A percentile compares a stretch with the other conserved stretches of the same genome.
Evolutionary conservation across 2,888 invertebrate species (phyloP).

Genomic region (Apodemia mormo): DNA sequence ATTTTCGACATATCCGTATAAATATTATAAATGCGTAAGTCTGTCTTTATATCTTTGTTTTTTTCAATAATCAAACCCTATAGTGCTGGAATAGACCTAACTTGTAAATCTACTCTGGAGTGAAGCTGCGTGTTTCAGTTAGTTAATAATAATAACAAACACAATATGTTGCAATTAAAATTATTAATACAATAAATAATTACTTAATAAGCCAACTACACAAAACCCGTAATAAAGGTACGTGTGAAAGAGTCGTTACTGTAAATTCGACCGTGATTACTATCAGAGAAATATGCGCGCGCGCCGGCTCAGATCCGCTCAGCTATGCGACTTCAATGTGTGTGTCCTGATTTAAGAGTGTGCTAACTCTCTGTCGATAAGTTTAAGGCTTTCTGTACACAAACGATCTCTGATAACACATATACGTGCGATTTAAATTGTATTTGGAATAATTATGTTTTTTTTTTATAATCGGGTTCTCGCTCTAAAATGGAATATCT

Average conservation of each 20-base stretch:
- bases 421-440: no score
- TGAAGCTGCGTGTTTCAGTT: no score
- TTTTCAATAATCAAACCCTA: no score
- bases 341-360: conserved; percentile 25
- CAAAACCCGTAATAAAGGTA: conserved; percentile 37
- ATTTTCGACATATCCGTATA: no score
- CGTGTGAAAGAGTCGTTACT: conserved; percentile 53
- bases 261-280: conserved; percentile 59
- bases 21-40: no score
- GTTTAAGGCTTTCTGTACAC: background rate
- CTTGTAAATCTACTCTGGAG: no score
- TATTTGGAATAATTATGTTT: no score
- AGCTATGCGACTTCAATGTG: conserved; percentile 34
- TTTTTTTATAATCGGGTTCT: no score
- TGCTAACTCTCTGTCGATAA: conserved; percentile 19
- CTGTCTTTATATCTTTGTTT: no score
- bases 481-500: no score
- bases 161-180: background rate
- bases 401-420: background rate
- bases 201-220: conserved; percentile 21
- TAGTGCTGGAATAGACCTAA: no score
- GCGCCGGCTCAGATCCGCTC: conserved; percentile 36
- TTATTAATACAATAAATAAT: conserved; percentile 26
- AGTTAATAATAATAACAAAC: no score
- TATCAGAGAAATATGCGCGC: conserved; percentile 51